These are phyloP conservation scores for Bettongia penicillata DNA, from an alignment of 2,113 vertebrate species.

Conservation along the genomic window DNA sequence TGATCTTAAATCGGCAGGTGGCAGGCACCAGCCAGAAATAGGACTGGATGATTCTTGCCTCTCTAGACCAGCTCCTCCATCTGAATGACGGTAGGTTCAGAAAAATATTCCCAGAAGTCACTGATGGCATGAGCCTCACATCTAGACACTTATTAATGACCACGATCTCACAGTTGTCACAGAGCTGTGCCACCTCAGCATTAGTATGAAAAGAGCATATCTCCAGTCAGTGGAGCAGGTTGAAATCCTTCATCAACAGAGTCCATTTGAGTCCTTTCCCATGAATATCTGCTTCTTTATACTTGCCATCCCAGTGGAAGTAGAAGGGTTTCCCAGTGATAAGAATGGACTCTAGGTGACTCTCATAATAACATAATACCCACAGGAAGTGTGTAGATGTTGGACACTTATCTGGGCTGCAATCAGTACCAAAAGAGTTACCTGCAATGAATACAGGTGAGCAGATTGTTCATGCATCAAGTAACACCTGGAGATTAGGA, in stretches of 20 bases:
- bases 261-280: constrained; percentile 94
- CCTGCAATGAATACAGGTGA: constrained; percentile 94
- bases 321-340: constrained; percentile 96
- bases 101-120: constrained; percentile 90
- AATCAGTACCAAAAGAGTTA: constrained; percentile 79
- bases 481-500: constrained; percentile 89
- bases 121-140: constrained; percentile 87
- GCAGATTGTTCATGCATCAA: constrained; percentile 85
- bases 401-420: constrained; percentile 56
- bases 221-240: constrained; percentile 83
- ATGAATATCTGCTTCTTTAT: constrained; percentile 95
- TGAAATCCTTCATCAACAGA: constrained; percentile 93
- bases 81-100: constrained; percentile 68
- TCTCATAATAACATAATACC: constrained; percentile 90
- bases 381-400: constrained; percentile 89
- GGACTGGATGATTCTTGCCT: constrained; percentile 92
- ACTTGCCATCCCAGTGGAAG: constrained; percentile 97
- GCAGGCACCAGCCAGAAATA: constrained; percentile 86
- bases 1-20: constrained; percentile 91
- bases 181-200: constrained; percentile 94
- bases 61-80: constrained; percentile 95
- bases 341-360: constrained; percentile 91
- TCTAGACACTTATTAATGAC: constrained; percentile 95
- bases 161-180: constrained; percentile 93
- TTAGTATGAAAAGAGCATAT: constrained; percentile 90